Base-by-base conservation (phyloP, 2,797 vertebrate genomes). In the Coregonus sp. region DNA sequence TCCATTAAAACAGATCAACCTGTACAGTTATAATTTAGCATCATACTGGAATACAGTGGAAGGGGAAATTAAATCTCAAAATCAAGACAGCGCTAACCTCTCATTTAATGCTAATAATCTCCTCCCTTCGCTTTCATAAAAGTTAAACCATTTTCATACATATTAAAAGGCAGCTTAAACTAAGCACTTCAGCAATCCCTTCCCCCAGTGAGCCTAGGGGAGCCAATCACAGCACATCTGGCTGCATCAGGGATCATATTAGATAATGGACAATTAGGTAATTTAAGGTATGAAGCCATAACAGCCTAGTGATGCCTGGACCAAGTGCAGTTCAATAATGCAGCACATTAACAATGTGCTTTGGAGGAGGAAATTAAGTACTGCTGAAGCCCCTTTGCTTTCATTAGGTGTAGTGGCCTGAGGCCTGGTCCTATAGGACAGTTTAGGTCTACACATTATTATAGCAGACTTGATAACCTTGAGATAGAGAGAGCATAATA, bases 191-290 rank as follows among this genome's bases (percentile, higher is more conserved):
- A 40, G 5, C 61, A 14, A 20, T 18, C 35, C 9, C 67, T 65
- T 12, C 51, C 63, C 73, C 61, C 74, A 51, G 15, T 18, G 56
- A 59, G 18, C 35, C 16, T 4, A 18, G 9, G 40, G 14, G 1
- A 54, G 16, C 72, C 68, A 75, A 79, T 65, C 59, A 61, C 40
- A 52, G 73, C 35, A 47, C 52, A 52, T 31, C 56, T 31, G 37
- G 14, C n/a, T 5, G 25, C 37, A 61, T 50, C 25, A 18, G 18
- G 16, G 50, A 74, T 66, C 72, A 72, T 68, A 59, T 61, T 18
- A 31, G 11, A 69, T 7, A 37, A 14, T 29, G 50, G 51, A 66
- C 31, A 75, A 54, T 18, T 75, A 25, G 70, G 74, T 75, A 51
- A 76, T 25, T 35, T 59, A 54, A 52, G 40, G 61, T 4, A 5